phyloP scores from a whole-genome alignment of 2,888 invertebrate species.

The Drosophila koepferae region DNA sequence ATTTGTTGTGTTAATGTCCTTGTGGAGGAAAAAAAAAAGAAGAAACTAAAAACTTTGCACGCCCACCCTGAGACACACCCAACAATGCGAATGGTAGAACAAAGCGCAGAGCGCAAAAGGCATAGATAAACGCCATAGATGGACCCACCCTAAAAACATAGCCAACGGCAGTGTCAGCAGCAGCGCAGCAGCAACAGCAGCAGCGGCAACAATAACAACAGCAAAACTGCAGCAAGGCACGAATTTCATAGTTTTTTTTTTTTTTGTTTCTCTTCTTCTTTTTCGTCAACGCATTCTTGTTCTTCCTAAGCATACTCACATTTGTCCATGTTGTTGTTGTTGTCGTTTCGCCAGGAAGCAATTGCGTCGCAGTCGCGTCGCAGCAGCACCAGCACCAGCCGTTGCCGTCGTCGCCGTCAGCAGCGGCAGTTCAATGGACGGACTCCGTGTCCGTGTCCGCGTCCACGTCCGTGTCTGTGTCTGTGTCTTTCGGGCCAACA shows the following conservation, averaged over 20 bases:
- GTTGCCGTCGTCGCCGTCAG: slow-evolving; percentile 12
- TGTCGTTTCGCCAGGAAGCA: slow-evolving; percentile 59
- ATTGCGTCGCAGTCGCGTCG: slow-evolving; percentile 53
- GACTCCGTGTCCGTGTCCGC: slow-evolving; percentile 26
- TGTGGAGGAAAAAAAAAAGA: slow-evolving; percentile 30
- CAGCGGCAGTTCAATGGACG: slow-evolving; percentile 71
- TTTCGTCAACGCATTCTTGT: not conserved
- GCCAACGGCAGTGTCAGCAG: slow-evolving; percentile 14
- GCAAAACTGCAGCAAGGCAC: slow-evolving; percentile 54
- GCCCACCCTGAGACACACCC: slow-evolving; percentile 61
- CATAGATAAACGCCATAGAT: slow-evolving; percentile 48
- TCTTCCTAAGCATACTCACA: slow-evolving; percentile 57
- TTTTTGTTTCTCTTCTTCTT: slow-evolving; percentile 18
- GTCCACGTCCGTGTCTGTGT: slow-evolving; percentile 10
- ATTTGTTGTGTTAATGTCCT: slow-evolving; percentile 57
- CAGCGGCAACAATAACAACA: slow-evolving; percentile 7
- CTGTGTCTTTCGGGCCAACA: slow-evolving; percentile 40
- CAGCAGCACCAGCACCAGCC: slow-evolving; percentile 22
- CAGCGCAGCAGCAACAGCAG: slow-evolving; percentile 6
- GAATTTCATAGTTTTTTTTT: slow-evolving; percentile 44
- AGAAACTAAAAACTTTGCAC: slow-evolving; percentile 21
- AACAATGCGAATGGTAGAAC: slow-evolving; percentile 67
- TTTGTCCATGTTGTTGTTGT: slow-evolving; percentile 64
- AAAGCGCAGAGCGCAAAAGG: slow-evolving; percentile 51
- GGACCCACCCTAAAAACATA: slow-evolving; percentile 55